phyloP scores from a whole-genome alignment of 1,140 invertebrate species.

The Uloborus diversus region DNA sequence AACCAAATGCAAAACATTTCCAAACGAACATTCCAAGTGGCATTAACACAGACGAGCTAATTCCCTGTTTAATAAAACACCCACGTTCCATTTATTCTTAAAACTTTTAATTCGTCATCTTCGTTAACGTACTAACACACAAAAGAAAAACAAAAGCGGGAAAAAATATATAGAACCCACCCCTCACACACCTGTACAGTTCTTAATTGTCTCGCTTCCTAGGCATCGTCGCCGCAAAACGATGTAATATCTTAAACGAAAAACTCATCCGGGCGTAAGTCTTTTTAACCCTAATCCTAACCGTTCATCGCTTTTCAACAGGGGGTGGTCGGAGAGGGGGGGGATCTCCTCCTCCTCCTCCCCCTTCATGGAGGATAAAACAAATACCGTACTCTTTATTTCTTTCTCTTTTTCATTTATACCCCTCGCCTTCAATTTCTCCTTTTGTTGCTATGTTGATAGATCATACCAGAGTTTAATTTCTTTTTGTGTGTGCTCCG shows the following conservation, averaged over 20 bases:
- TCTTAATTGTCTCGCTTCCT: constrained; percentile 45
- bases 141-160: not conserved
- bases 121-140: constrained; percentile 36
- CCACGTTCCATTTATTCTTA: constrained; percentile 54
- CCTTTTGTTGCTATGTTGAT: constrained; percentile 53
- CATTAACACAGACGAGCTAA: constrained; percentile 39
- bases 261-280: constrained; percentile 52
- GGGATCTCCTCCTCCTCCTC: not conserved
- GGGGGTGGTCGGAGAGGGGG: not conserved
- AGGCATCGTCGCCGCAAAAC: constrained; percentile 53
- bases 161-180: not conserved
- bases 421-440: constrained; percentile 43
- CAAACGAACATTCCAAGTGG: too few relatives aligned
- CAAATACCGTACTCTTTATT: constrained; percentile 53
- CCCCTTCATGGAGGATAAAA: constrained; percentile 47
- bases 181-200: constrained; percentile 44
- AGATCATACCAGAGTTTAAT: constrained; percentile 53
- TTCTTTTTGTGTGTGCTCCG: constrained; percentile 24
- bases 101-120: constrained; percentile 56
- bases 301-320: constrained; percentile 52
- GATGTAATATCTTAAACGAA: constrained; percentile 56
- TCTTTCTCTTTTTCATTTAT: constrained; percentile 50
- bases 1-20: too few relatives aligned
- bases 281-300: constrained; percentile 55
- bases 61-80: constrained; percentile 48